These are phyloP conservation scores for Myopa tessellatipennis DNA, from an alignment of 2,888 invertebrate genomes.

Conservation along the genomic window DNA sequence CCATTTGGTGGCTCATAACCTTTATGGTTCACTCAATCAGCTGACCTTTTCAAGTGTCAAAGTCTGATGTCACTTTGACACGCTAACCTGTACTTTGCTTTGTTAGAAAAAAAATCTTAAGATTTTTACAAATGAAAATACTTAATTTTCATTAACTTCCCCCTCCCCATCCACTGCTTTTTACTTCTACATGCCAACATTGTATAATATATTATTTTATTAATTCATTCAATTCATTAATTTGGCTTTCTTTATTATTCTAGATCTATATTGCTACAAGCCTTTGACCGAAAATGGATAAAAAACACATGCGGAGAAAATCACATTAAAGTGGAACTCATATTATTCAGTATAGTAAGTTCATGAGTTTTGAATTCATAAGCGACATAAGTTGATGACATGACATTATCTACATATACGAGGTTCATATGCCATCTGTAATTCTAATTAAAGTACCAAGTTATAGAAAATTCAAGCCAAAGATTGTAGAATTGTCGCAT, in stretches of 20 bases:
- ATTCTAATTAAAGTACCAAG: no score
- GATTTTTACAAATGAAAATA: not conserved
- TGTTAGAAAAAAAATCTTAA: slow-evolving; percentile 5
- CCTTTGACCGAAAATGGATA: slow-evolving; percentile 23
- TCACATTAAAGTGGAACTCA: slow-evolving; percentile 20
- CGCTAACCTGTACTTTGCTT: slow-evolving; percentile 25
- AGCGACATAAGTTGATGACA: no score
- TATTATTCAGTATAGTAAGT: slow-evolving; percentile 23
- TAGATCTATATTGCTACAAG: slow-evolving; percentile 8
- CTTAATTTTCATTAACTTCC: not conserved
- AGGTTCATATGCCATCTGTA: no score
- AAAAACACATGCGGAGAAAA: slow-evolving; percentile 18
- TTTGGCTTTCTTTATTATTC: not conserved
- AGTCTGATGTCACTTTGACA: slow-evolving; percentile 22
- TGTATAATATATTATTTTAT: no score
- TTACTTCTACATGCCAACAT: no score
- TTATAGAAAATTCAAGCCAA: no score
- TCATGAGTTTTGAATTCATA: not conserved
- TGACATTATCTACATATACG: no score
- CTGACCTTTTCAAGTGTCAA: not conserved
- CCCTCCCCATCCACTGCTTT: no score
- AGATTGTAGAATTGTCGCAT: no score
- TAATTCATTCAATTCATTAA: not conserved
- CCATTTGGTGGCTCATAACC: no score
- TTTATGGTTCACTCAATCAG: no score